Conservation (phyloP, 2,888 invertebrate genomes). For the Isotomurus palustris region DNA sequence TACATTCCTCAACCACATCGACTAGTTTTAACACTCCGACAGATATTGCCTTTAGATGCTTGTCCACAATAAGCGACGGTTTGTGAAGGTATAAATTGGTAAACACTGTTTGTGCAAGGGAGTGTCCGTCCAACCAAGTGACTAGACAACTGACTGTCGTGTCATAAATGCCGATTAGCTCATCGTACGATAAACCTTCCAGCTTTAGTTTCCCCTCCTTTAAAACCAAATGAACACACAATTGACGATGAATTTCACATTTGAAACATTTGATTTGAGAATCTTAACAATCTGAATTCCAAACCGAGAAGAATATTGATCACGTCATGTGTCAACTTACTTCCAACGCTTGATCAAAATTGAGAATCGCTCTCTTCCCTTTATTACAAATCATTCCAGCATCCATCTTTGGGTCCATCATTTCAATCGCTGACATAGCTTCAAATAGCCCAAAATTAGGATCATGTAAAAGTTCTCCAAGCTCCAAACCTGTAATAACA, state of each 20-base stretch:
- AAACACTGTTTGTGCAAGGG: slow-evolving; percentile 93
- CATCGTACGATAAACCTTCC: slow-evolving; percentile 67
- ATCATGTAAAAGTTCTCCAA: slow-evolving; percentile 90
- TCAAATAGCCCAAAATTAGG: slow-evolving; percentile 88
- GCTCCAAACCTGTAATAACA: slow-evolving; percentile 37
- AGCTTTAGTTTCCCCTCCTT: slow-evolving; percentile 61
- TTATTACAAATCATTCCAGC: slow-evolving; percentile 95
- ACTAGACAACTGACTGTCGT: slow-evolving; percentile 88
- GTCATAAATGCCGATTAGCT: slow-evolving; percentile 90
- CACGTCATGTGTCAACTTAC: slow-evolving; percentile 51
- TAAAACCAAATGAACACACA: slow-evolving; percentile 47
- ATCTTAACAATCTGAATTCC: neutral
- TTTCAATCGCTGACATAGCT: slow-evolving; percentile 99
- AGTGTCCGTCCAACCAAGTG: slow-evolving; percentile 96
- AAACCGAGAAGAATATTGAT: neutral
- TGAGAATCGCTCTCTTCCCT: slow-evolving; percentile 65
- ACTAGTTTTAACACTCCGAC: slow-evolving; percentile 82
- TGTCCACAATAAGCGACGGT: slow-evolving; percentile 76
- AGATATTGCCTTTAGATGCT: slow-evolving; percentile 77
- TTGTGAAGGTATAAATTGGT: slow-evolving; percentile 93
- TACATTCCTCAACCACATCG: slow-evolving; percentile 81
- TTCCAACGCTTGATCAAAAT: slow-evolving; percentile 79
- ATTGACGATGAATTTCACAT: too few relatives aligned
- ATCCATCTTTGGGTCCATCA: slow-evolving; percentile 99
- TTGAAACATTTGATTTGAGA: too few relatives aligned